phyloP scores from a whole-genome alignment of 2,113 vertebrate species.

The Chelonoidis abingdonii region DNA sequence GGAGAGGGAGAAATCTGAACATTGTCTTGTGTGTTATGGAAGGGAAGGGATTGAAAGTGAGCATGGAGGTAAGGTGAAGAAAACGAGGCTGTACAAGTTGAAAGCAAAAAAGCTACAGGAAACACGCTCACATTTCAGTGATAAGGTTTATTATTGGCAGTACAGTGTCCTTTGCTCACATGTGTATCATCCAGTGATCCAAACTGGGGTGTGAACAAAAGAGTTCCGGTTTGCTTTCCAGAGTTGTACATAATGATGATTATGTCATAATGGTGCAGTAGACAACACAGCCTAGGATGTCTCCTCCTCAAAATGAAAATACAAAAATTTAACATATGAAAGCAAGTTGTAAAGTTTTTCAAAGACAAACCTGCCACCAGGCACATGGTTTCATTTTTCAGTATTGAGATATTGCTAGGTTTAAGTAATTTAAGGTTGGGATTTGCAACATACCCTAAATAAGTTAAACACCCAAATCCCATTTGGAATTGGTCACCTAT shows the following conservation, averaged over 20 bases:
- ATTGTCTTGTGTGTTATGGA: not conserved
- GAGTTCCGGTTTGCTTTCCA: not conserved
- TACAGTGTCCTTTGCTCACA: fast-evolving
- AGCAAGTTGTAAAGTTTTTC: not conserved
- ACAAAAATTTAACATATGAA: not conserved
- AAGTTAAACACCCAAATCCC: not conserved
- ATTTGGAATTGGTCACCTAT: not conserved
- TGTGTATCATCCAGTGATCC: not conserved
- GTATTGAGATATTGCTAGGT: not conserved
- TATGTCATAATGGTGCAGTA: not conserved
- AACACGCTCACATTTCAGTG: not conserved
- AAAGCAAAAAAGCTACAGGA: not conserved
- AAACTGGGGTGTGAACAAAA: not conserved
- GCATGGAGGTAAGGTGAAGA: not conserved
- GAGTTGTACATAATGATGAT: not conserved
- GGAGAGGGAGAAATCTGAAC: not conserved
- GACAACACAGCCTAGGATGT: not conserved
- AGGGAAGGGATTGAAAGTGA: not conserved
- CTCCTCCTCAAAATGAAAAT: fast-evolving
- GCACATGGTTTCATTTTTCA: not conserved
- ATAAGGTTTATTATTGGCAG: not conserved
- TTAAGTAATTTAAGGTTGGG: not conserved
- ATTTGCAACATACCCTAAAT: not conserved
- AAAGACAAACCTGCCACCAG: not conserved
- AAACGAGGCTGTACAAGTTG: fast-evolving